A percentile compares a stretch with the other conserved stretches of the same genome.
Evolutionary conservation across 2,888 invertebrate genomes (phyloP).

Genomic region (Crematogaster levior): DNA sequence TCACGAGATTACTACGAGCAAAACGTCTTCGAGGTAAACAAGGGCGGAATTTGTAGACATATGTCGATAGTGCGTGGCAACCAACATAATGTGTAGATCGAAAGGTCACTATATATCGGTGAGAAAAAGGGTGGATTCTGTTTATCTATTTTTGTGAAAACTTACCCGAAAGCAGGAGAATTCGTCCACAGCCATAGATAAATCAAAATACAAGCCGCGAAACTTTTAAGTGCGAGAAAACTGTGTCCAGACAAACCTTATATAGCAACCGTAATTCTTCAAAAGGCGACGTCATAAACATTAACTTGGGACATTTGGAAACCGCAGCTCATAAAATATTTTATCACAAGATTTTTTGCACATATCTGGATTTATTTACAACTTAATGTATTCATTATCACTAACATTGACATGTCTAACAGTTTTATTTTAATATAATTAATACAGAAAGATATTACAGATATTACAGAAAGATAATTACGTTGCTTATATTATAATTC

Average conservation of each 20-base stretch:
- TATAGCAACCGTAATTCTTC: conserved; percentile 34
- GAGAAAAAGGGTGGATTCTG: conserved; percentile 31
- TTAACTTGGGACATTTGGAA: conserved; percentile 12
- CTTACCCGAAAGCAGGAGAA: conserved; percentile 55
- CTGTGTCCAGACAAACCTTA: conserved; percentile 45
- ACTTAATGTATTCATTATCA: not conserved
- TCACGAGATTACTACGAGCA: not conserved
- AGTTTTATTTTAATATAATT: conserved; percentile 28
- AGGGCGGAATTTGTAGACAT: conserved; percentile 8
- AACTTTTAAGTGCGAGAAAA: conserved; percentile 69
- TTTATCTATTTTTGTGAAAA: conserved; percentile 68
- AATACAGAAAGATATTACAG: too few relatives aligned
- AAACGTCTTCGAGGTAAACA: conserved; percentile 2
- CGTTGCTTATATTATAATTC: not conserved
- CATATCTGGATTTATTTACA: not conserved
- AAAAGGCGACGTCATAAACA: conserved; percentile 16
- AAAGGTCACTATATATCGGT: conserved; percentile 67
- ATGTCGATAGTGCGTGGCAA: conserved; percentile 30
- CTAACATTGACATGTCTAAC: not conserved
- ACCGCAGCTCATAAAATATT: not conserved
- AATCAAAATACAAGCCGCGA: conserved; percentile 68
- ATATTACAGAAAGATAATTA: conserved; percentile 19
- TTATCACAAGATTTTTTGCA: not conserved
- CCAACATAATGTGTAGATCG: conserved; percentile 56
- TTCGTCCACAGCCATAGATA: conserved; percentile 66